Conservation (phyloP, 2,797 vertebrate species). For the Sciurus vulgaris region DNA sequence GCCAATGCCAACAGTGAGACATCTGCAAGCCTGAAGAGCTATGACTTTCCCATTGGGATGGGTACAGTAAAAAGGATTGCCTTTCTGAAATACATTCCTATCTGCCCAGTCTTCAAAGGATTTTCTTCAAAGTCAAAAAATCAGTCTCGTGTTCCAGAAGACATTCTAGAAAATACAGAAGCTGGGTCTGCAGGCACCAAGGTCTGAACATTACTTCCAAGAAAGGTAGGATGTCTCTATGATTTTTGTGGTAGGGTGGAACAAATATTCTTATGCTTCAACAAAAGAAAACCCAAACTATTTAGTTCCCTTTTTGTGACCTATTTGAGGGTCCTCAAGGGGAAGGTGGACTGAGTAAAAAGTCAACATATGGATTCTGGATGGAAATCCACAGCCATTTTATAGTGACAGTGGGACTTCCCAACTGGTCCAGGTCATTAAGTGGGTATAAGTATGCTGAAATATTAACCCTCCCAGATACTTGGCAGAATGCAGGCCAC, state of each 20-base stretch:
- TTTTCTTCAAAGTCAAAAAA: conserved; percentile 80
- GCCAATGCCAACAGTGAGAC: conserved; percentile 85
- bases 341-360: conserved; percentile 7
- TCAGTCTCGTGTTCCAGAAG: not conserved
- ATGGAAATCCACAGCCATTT: conserved; percentile 42
- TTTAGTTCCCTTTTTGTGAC: conserved; percentile 47
- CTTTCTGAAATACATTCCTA: conserved; percentile 91
- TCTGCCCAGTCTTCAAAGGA: conserved; percentile 94
- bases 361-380: not conserved
- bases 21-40: conserved; percentile 88
- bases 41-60: conserved; percentile 96
- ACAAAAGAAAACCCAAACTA: conserved; percentile 48
- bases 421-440: not conserved
- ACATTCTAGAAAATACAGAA: conserved; percentile 37
- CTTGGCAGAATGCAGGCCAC: not conserved
- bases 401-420: not conserved
- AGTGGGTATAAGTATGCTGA: not conserved
- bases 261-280: conserved; percentile 37
- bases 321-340: not conserved
- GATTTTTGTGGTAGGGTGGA: conserved; percentile 34
- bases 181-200: conserved; percentile 83
- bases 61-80: conserved; percentile 84
- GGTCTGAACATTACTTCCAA: conserved; percentile 82
- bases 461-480: not conserved
- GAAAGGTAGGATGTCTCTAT: conserved; percentile 64